Percentiles rank a stretch among this genome's conserved stretches.
phyloP scores from a whole-genome alignment of 2,888 invertebrate species.

The Gastrophysa polygoni region DNA sequence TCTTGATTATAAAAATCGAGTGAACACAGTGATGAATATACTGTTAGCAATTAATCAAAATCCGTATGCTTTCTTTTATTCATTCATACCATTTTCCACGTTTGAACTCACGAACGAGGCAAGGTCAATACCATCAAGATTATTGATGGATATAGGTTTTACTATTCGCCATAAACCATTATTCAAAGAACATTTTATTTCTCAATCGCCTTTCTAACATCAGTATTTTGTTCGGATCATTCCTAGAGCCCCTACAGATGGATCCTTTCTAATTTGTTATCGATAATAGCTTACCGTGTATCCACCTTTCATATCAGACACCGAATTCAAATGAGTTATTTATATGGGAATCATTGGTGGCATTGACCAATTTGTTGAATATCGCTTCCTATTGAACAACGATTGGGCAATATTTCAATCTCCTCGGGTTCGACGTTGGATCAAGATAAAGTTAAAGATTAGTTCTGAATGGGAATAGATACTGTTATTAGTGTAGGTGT shows the following conservation, averaged over 20 bases:
- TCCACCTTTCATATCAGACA: background rate
- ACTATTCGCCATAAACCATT: background rate
- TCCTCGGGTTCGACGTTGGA: background rate
- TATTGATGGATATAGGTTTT: background rate
- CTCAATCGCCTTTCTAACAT: background rate
- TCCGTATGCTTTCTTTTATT: background rate
- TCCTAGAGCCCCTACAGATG: background rate
- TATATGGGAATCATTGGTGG: background rate
- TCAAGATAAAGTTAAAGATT: background rate
- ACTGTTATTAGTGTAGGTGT: background rate
- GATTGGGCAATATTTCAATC: background rate
- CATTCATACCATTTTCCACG: background rate
- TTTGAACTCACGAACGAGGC: background rate
- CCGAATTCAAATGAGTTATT: background rate
- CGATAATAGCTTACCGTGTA: background rate
- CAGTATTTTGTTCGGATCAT: background rate
- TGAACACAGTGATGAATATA: constrained; percentile 11
- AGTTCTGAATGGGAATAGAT: background rate
- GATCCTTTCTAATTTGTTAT: background rate
- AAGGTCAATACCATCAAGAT: background rate
- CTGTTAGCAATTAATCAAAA: constrained; percentile 4
- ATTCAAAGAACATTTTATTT: background rate
- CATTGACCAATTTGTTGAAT: background rate
- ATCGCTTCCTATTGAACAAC: background rate
- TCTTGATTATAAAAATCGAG: constrained; percentile 10